These are phyloP conservation scores for Somateria mollissima DNA, from an alignment of 2,797 vertebrate genomes.

Conservation along the genomic window DNA sequence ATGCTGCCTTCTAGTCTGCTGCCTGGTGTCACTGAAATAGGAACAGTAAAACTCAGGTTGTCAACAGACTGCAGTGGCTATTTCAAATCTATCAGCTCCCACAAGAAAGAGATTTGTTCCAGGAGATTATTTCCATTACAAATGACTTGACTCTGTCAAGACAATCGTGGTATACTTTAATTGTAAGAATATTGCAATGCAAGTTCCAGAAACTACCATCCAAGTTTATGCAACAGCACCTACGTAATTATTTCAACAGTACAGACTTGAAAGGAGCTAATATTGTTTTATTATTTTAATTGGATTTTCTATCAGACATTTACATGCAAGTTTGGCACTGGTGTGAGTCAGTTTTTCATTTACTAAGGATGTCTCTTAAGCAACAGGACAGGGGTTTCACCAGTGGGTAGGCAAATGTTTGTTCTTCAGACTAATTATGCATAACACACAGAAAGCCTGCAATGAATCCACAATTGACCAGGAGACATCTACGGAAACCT, in stretches of 20 bases:
- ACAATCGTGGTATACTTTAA: neutral
- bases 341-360: neutral
- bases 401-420: neutral
- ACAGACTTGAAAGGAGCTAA: neutral
- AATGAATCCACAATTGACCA: neutral
- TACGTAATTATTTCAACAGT: neutral
- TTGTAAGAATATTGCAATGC: neutral
- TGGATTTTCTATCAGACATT: neutral
- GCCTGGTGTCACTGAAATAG: neutral
- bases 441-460: neutral
- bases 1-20: fast-evolving
- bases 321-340: neutral
- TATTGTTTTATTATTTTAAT: neutral
- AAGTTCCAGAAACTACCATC: neutral
- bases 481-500: neutral
- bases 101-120: neutral
- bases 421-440: neutral
- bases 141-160: neutral
- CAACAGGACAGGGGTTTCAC: neutral
- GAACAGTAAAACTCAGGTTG: fast-evolving
- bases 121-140: neutral
- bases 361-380: neutral
- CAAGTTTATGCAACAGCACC: neutral
- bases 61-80: neutral
- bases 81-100: neutral